Conservation (phyloP, 2,888 invertebrate genomes). For the Eustalomyia histrio region DNA sequence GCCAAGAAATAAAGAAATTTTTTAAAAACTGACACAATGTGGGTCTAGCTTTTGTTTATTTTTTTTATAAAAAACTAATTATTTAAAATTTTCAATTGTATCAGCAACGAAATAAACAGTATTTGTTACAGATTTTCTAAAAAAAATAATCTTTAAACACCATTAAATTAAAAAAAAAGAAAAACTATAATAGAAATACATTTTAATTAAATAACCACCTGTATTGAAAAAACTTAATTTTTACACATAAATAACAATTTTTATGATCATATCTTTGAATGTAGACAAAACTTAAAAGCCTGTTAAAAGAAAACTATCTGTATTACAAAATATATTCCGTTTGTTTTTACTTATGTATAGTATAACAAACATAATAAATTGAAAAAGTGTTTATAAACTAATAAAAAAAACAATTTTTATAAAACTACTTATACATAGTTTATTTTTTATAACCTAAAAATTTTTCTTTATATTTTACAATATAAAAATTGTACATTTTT, state of each 20-base stretch:
- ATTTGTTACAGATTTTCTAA: constrained; percentile 49
- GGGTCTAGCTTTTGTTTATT: too few relatives aligned
- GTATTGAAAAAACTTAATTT: constrained; percentile 42
- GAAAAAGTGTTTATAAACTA: constrained; percentile 40
- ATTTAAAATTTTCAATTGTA: constrained; percentile 40
- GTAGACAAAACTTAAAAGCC: constrained; percentile 57
- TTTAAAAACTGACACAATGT: too few relatives aligned
- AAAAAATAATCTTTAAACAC: constrained; percentile 7
- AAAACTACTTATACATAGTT: background rate
- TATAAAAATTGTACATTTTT: constrained; percentile 43
- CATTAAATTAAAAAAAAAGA: constrained; percentile 22
- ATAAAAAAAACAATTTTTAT: constrained; percentile 51
- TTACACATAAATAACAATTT: constrained; percentile 46
- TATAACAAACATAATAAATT: constrained; percentile 42
- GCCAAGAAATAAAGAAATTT: too few relatives aligned
- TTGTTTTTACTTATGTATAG: constrained; percentile 60
- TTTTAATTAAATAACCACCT: constrained; percentile 47
- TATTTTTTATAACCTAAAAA: constrained; percentile 1
- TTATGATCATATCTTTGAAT: constrained; percentile 59
- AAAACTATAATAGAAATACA: background rate
- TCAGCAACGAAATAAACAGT: constrained; percentile 57
- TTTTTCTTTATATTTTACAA: constrained; percentile 13
- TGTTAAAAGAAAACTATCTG: constrained; percentile 61
- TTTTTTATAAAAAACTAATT: background rate
- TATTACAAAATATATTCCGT: constrained; percentile 64